Conservation (phyloP, 2,888 invertebrate genomes). For the Eupithecia exiguata region DNA sequence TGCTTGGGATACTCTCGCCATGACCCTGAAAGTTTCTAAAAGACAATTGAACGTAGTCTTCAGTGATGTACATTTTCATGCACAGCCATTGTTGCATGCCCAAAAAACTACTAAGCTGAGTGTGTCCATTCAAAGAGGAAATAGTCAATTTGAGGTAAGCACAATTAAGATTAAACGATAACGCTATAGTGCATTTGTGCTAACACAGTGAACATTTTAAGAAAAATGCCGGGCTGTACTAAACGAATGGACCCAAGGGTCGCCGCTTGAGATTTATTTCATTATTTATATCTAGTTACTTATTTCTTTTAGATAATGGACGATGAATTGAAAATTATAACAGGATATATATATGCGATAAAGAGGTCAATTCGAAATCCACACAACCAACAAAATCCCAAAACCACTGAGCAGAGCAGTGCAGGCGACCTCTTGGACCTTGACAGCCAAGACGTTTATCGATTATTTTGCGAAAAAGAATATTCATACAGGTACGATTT, state of each 20-base stretch:
- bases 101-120: conserved; percentile 79
- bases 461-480: conserved; percentile 30
- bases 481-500: conserved; percentile 29
- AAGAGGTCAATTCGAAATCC: conserved; percentile 2
- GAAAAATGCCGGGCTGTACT: too few relatives aligned
- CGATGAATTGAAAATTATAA: conserved; percentile 22
- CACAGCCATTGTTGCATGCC: conserved; percentile 83
- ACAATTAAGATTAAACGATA: too few relatives aligned
- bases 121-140: conserved; percentile 84
- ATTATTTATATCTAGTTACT: too few relatives aligned
- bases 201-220: too few relatives aligned
- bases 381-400: too few relatives aligned
- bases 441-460: conserved; percentile 27
- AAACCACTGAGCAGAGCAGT: not conserved
- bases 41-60: conserved; percentile 87
- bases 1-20: conserved; percentile 87
- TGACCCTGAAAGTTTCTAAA: conserved; percentile 79
- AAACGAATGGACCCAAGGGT: too few relatives aligned
- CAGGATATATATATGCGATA: conserved; percentile 27
- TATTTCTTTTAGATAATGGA: conserved; percentile 33
- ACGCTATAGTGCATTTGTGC: too few relatives aligned
- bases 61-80: conserved; percentile 83
- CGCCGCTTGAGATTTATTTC: too few relatives aligned
- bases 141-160: conserved; percentile 84
- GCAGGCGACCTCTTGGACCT: conserved; percentile 7